Evolutionary conservation across 2,888 invertebrate genomes (phyloP).

Genomic region (Eupithecia tripunctaria): DNA sequence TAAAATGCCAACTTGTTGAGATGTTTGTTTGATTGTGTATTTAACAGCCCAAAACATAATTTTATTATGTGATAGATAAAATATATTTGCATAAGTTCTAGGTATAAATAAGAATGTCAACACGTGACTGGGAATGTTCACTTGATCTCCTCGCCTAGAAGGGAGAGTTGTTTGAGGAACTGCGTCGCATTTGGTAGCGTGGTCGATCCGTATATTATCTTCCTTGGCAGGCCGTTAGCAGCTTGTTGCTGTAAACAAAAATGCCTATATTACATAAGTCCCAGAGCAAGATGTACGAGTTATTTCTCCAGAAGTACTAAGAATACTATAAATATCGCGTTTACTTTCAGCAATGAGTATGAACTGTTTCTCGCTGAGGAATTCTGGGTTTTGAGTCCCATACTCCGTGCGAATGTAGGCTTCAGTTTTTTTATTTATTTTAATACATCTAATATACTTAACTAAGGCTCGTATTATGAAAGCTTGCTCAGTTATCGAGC

Average conservation of each 20-base stretch:
- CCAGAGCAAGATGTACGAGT: background rate
- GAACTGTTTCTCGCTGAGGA: background rate
- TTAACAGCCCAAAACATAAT: slow-evolving; percentile 51
- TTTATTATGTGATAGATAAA: slow-evolving; percentile 49
- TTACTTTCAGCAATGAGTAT: background rate
- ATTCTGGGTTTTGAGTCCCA: no score
- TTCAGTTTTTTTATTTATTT: no score
- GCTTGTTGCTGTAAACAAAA: slow-evolving; percentile 85
- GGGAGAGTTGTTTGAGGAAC: slow-evolving; percentile 95
- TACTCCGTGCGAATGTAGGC: no score
- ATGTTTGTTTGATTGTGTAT: slow-evolving; percentile 68
- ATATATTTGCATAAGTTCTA: slow-evolving; percentile 45
- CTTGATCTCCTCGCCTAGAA: slow-evolving; percentile 89
- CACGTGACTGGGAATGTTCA: slow-evolving; percentile 67
- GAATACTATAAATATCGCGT: background rate
- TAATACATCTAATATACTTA: no score
- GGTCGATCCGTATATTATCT: slow-evolving; percentile 97
- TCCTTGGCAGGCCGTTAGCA: slow-evolving; percentile 87
- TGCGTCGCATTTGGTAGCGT: slow-evolving; percentile 97
- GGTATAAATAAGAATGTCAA: slow-evolving; percentile 40
- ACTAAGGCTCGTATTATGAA: no score
- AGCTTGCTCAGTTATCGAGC: no score
- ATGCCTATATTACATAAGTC: background rate
- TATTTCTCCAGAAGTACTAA: background rate
- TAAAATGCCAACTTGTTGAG: slow-evolving; percentile 85